Evolutionary conservation across 2,113 vertebrate genomes (phyloP).

Genomic region (Entelurus aequoreus): DNA sequence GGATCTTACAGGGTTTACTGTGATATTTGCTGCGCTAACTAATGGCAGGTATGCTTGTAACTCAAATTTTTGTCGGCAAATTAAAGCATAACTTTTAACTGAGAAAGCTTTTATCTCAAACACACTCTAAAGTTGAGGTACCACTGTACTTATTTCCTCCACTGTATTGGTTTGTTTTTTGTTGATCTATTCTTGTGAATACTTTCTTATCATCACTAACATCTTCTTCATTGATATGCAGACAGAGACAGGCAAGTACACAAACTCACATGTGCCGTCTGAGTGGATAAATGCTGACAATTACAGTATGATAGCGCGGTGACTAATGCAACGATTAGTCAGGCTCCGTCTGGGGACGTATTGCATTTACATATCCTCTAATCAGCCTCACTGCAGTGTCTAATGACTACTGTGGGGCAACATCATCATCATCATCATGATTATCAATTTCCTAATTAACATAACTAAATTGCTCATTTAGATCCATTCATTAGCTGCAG

Average conservation of each 20-base stretch:
- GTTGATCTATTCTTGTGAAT: too few species aligned
- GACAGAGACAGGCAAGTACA: slow-evolving; percentile 3
- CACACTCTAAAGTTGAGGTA: too few species aligned
- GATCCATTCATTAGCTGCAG: slow-evolving; percentile 40
- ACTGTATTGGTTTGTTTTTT: too few species aligned
- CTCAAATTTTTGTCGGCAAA: too few species aligned
- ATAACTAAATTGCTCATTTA: slow-evolving; percentile 45
- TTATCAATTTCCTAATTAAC: slow-evolving; percentile 40
- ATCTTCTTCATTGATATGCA: slow-evolving; percentile 1
- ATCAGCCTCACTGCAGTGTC: slow-evolving; percentile 26
- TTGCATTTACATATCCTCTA: slow-evolving; percentile 32
- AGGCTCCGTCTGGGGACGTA: background rate
- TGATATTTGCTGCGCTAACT: too few species aligned
- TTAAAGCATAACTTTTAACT: too few species aligned
- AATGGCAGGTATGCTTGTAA: too few species aligned
- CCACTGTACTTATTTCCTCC: too few species aligned
- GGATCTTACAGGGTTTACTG: too few species aligned
- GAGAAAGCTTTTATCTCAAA: too few species aligned
- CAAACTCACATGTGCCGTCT: slow-evolving; percentile 1
- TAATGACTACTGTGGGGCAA: slow-evolving; percentile 31
- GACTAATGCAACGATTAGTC: slow-evolving; percentile 8
- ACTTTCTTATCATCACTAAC: background rate
- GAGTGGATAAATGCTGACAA: slow-evolving; percentile 4
- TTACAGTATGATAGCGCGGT: slow-evolving; percentile 3
- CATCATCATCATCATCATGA: slow-evolving; percentile 30